These are phyloP conservation scores for Lycodopsis pacificus DNA, from an alignment of 2,797 vertebrate species.

Conservation along the genomic window DNA sequence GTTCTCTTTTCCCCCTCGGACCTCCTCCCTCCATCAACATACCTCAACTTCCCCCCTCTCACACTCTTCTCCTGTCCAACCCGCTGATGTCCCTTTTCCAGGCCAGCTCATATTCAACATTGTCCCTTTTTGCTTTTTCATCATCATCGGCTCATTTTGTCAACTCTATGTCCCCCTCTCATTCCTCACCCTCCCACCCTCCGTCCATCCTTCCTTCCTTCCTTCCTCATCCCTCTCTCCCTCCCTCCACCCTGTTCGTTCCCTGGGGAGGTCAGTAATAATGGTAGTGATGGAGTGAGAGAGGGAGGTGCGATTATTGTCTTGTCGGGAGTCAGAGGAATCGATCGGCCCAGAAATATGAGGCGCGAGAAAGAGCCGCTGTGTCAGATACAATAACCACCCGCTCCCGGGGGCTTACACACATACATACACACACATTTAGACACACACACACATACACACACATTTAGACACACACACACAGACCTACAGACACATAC, in stretches of 20 bases:
- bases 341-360: conserved; percentile 98
- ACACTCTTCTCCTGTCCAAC: conserved; percentile 31
- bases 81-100: conserved; percentile 37
- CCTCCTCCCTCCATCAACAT: conserved; percentile 64
- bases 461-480: conserved; percentile 56
- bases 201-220: conserved; percentile 59
- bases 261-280: conserved; percentile 94
- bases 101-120: conserved; percentile 58
- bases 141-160: conserved; percentile 77
- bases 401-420: conserved; percentile 89
- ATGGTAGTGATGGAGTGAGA: conserved; percentile 95
- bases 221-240: conserved; percentile 59
- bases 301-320: conserved; percentile 94
- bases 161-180: conserved; percentile 66
- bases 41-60: conserved; percentile 56
- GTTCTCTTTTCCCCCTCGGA: conserved; percentile 37
- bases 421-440: conserved; percentile 61
- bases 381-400: conserved; percentile 98
- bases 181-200: conserved; percentile 66
- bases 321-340: conserved; percentile 98
- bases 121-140: conserved; percentile 71
- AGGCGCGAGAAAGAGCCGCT: conserved; percentile 92
- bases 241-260: conserved; percentile 75
- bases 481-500: conserved; percentile 64
- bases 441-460: conserved; percentile 59